Evolutionary conservation across 1,140 invertebrate genomes (phyloP).

Genomic region (Trichonephila clavipes): DNA sequence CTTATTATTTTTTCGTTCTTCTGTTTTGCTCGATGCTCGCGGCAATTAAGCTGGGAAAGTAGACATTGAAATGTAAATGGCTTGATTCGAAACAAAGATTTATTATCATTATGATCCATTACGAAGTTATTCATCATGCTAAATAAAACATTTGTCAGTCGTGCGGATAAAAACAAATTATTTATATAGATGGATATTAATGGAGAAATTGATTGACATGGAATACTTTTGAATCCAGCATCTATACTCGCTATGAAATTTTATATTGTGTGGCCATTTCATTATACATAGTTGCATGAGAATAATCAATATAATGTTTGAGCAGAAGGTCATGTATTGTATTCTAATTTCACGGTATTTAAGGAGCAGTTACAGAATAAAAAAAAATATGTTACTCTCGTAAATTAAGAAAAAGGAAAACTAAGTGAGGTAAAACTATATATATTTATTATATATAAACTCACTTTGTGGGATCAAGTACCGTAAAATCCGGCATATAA

Average conservation of each 20-base stretch:
- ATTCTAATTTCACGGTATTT: no score
- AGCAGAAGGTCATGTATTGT: no score
- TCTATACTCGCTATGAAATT: neutral
- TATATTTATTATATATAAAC: no score
- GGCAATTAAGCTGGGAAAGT: neutral
- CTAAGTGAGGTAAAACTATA: no score
- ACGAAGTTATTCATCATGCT: slow-evolving; percentile 28
- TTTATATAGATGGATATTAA: slow-evolving; percentile 17
- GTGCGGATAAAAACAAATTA: neutral
- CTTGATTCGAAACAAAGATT: neutral
- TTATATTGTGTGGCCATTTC: no score
- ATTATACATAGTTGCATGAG: no score
- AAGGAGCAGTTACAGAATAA: no score
- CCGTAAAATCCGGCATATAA: no score
- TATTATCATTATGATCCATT: slow-evolving; percentile 28
- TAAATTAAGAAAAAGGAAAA: no score
- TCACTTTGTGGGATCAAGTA: no score
- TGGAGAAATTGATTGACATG: neutral
- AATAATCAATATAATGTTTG: no score
- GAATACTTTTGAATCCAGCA: neutral
- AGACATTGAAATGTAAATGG: slow-evolving; percentile 35
- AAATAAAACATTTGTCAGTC: slow-evolving; percentile 41
- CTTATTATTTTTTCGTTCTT: neutral
- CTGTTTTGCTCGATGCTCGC: neutral
- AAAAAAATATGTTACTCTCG: no score